phyloP scores from a whole-genome alignment of 2,888 invertebrate species.

The Tineola bisselliella region DNA sequence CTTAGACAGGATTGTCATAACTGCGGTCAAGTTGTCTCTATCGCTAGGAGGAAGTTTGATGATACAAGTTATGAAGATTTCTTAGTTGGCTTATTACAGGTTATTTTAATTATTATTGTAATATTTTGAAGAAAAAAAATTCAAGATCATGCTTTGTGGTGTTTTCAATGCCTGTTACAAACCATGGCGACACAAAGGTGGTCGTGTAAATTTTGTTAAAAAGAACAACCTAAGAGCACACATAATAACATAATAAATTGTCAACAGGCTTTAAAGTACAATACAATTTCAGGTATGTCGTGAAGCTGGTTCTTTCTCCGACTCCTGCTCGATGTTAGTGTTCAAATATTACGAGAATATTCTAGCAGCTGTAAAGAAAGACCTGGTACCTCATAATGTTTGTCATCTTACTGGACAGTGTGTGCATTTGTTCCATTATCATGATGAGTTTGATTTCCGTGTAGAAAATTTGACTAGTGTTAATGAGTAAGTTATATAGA shows the following conservation, averaged over 20 bases:
- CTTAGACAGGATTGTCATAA: constrained; percentile 38
- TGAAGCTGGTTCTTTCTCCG: constrained; percentile 75
- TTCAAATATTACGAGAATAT: constrained; percentile 79
- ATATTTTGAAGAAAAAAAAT: no score
- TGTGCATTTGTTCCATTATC: constrained; percentile 71
- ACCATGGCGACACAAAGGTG: no score
- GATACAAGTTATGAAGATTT: constrained; percentile 65
- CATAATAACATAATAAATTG: no score
- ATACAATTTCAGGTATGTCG: constrained; percentile 69
- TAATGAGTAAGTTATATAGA: constrained; percentile 64
- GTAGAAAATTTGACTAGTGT: constrained; percentile 65
- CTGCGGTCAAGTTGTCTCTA: constrained; percentile 63
- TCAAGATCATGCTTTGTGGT: no score
- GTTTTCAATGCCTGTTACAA: no score
- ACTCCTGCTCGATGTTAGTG: constrained; percentile 80
- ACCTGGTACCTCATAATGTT: constrained; percentile 71
- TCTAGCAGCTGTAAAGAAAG: constrained; percentile 68
- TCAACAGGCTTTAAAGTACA: no score
- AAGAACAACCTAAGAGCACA: no score
- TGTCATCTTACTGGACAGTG: constrained; percentile 85
- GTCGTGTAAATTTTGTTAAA: no score
- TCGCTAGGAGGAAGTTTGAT: constrained; percentile 64
- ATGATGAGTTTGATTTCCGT: constrained; percentile 67
- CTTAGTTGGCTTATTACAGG: constrained; percentile 61
- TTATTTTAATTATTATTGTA: constrained; percentile 23